Evolutionary conservation across 2,113 vertebrate species (phyloP), one percentile per base, ranked within the genome.

Genomic region (Panthera tigris): DNA sequence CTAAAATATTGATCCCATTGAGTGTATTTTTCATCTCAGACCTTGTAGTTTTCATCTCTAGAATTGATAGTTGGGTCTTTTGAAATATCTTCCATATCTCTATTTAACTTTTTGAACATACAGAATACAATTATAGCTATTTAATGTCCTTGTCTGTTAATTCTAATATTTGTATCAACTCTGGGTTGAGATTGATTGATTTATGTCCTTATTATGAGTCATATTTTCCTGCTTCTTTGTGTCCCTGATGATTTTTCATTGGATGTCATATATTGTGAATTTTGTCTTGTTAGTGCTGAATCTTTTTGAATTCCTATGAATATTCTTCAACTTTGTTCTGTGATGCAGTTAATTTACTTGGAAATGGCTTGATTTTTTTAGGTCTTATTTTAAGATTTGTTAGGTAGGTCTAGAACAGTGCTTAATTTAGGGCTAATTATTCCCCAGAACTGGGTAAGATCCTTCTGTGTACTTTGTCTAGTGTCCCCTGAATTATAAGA

Each of bases 31-130:
- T 93, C 39, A 87, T 69, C 61, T 87, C 9, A 82, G 39, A 82
- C 31, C 13, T 82, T 63, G 41, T 78, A 83, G 52, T 97, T 81
- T 95, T 78, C 19, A 84, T 94, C 41, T 88, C 23, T 88, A 71
- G 41, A 94, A 87, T 74, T 61, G 33, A 12, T 81, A 33, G 19
- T 85, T 80, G 27, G 52, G 4, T 74, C 21, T 78, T 88, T 71
- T 27, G 55, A 91, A 83, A 79, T 79, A 33, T 69, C 78, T 65
- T 92, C 50, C 27, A 11, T 84, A 10, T 82, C 76, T 71, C 71
- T 91, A 48, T n/a, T 82, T 88, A 57, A 73, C 7, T 89, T 88
- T 73, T 79, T 39, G 41, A 89, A 55, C 31, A 68, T 74, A 52
- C 4, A 39, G 13, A 73, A 79, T 80, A 61, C 4, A 81, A 39